These are phyloP conservation scores for Hypercompe scribonia DNA, from an alignment of 2,888 invertebrate species.

Conservation along the genomic window DNA sequence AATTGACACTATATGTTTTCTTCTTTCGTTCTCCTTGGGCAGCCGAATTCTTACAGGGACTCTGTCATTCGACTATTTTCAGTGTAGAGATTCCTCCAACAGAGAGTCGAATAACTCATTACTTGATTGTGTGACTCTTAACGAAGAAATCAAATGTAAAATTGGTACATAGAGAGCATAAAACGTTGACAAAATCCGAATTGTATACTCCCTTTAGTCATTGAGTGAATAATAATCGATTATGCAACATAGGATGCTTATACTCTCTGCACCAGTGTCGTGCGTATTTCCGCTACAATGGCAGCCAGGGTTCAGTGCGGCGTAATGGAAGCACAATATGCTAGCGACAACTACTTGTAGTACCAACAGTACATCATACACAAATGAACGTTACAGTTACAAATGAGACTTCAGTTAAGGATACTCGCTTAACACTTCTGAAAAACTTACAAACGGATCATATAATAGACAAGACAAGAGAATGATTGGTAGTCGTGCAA, in stretches of 20 bases:
- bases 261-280: slow-evolving; percentile 20
- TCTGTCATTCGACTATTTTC: neutral
- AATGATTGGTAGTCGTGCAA: no score
- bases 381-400: neutral
- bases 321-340: slow-evolving; percentile 60
- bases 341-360: slow-evolving; percentile 45
- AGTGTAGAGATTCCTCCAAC: neutral
- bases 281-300: slow-evolving; percentile 45
- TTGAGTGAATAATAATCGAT: neutral
- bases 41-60: no score
- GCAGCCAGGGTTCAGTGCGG: slow-evolving; percentile 40
- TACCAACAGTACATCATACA: slow-evolving; percentile 42
- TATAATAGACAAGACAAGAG: neutral
- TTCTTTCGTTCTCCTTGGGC: no score
- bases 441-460: neutral
- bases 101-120: no score
- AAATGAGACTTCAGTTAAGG: neutral
- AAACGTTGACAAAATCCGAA: neutral
- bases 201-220: neutral
- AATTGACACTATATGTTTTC: no score
- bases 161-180: neutral
- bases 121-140: no score
- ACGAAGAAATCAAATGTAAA: neutral
- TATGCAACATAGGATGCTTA: slow-evolving; percentile 4
- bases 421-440: neutral